Base-by-base conservation (phyloP, 2,113 vertebrate genomes). In the Salminus brasiliensis region DNA sequence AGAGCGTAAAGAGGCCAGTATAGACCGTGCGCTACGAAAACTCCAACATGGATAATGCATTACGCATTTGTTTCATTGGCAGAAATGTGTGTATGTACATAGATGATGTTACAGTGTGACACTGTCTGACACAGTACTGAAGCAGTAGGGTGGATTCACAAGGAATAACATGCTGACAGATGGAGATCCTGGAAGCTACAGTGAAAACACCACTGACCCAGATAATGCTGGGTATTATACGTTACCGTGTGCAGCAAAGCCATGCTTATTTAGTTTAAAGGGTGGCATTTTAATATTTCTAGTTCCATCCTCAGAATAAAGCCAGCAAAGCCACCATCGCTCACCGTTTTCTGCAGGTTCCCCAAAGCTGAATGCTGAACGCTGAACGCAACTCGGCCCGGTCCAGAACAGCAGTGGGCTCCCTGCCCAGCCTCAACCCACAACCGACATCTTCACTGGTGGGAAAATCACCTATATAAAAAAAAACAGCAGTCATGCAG, bases 291-390 rank as follows among this genome's bases (percentile, higher is more conserved):
- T n/a, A n/a, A n/a, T n/a, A n/a, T n/a, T n/a, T n/a, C n/a, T n/a
- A n/a, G n/a, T n/a, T 45, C 43, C 2, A 6, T 15, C 7, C 23
- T 9, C 25, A 47, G n/a, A 0, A 43, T 27, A 9, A 62, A 21
- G 3, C 11, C 23, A 3, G 11, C 30, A 27, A 41, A 41, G 2
- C 30, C 29, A 27, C 0, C 1, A 15, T 10, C 1, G 27, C 30
- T 71, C 70, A 78, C 66, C 76, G 66, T 70, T 30, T 68, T 69
- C 41, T 36, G n/a, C 62, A 60, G 29, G 55, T 55, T 32, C 70
- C 67, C 47, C 27, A 23, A 21, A n/a, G n/a, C n/a, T n/a, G n/a
- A n/a, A n/a, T n/a, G n/a, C n/a, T n/a, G n/a, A n/a, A n/a, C n/a
- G 3, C 45, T 1, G 30, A 53, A 11, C 15, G 52, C 43, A 75